Percentiles rank a stretch among this genome's conserved stretches.
Evolutionary conservation across 2,797 vertebrate genomes (phyloP).

Genomic region (Melanogrammus aeglefinus): DNA sequence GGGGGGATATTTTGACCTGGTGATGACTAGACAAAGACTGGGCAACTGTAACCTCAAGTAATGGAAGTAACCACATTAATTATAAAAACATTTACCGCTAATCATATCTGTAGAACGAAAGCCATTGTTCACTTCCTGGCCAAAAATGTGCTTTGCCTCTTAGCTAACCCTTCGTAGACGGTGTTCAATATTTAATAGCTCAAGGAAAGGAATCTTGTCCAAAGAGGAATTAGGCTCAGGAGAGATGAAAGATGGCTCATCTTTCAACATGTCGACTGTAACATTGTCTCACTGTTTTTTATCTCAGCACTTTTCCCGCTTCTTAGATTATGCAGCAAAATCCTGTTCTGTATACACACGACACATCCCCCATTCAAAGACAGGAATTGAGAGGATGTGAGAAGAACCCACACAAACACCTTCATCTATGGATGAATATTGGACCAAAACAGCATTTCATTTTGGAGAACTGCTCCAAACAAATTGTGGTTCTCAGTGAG

Average conservation of each 20-base stretch:
- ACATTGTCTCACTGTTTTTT: slow-evolving; percentile 14
- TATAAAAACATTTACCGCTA: not conserved
- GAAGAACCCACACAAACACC: not conserved
- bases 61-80: not conserved
- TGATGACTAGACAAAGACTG: not conserved
- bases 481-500: not conserved
- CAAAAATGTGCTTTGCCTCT: not conserved
- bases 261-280: slow-evolving; percentile 22
- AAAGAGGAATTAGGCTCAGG: not conserved
- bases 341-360: not conserved
- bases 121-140: not conserved
- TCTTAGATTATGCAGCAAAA: slow-evolving; percentile 15
- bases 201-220: not conserved
- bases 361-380: not conserved
- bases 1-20: not conserved
- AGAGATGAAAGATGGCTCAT: slow-evolving; percentile 25
- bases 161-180: not conserved
- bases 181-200: slow-evolving; percentile 7
- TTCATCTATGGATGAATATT: not conserved
- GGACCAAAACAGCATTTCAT: not conserved
- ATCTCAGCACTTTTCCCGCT: slow-evolving; percentile 14
- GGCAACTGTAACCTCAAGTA: not conserved
- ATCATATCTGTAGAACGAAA: not conserved
- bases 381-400: not conserved
- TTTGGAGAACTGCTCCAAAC: not conserved